Evolutionary conservation across 2,888 invertebrate genomes (phyloP), one percentile per base, ranked within the genome.

Genomic region (Lumbricus terrestris): DNA sequence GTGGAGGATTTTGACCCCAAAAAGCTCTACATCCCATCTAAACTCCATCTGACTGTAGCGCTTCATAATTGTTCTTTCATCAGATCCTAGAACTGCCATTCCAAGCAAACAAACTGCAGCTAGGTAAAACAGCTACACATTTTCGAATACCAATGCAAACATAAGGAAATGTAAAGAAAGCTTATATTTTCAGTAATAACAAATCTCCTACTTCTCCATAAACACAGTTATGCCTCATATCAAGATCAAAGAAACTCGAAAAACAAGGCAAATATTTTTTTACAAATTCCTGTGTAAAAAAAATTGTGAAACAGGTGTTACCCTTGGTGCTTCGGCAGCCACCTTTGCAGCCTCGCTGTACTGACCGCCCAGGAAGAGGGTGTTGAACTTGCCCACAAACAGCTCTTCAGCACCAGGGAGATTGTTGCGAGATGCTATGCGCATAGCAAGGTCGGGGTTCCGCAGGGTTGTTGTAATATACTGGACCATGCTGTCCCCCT

Each of bases 331-430:
- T 95, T 98, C 97, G 0, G 99, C 99, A 40, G 99, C 99, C 54
- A 98, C 96, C 96, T 99, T 99, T 82, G 99, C 99, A 0, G 99
- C 99, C 94, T 99, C 99, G 0, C 97, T 97, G 93, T 98, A 99
- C 94, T 98, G 98, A 69, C 97, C 98, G 94, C 97, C 97, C 93
- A 97, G 97, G 96, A 99, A 99, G 37, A 99, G 96, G 96, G 97
- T 96, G 95, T 99, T 99, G 95, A 99, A 99, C 95, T 99, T 99
- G 92, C 98, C 96, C 38, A 99, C 98, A 95, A 99, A 99, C 89
- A 91, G 69, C 85, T 91, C 90, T 47, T 91, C 90, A 99, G 96
- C 94, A 99, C 99, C 99, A 0, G 98, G 97, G 85, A 99, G 96
- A 96, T 99, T 99, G 95, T 98, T 98, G 90, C 99, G 96, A 18